Percentiles rank a stretch among this genome's conserved stretches.
Evolutionary conservation across 2,888 invertebrate species (phyloP).

Genomic region (Hartigia nigra): DNA sequence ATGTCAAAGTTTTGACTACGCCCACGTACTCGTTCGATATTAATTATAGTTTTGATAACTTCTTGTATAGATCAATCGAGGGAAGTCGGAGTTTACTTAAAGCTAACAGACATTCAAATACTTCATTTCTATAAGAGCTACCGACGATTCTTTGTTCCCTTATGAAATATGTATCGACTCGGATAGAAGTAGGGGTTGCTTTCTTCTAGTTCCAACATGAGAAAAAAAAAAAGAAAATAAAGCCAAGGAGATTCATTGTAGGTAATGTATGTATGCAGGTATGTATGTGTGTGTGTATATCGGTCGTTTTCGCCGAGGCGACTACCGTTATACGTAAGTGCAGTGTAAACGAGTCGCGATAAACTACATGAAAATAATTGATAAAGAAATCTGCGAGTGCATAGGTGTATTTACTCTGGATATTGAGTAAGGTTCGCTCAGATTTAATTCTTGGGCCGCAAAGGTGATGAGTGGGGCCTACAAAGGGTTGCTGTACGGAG

Average conservation of each 20-base stretch:
- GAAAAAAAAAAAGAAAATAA: not conserved
- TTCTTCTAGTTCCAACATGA: not conserved
- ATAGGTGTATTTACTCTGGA: not conserved
- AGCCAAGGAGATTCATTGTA: not conserved
- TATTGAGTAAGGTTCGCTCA: not conserved
- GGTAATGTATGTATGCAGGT: too few species aligned
- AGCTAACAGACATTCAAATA: not conserved
- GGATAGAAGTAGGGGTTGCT: not conserved
- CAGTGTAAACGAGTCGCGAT: not conserved
- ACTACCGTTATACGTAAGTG: not conserved
- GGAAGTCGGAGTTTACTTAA: not conserved
- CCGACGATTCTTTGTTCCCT: not conserved
- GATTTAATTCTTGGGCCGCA: not conserved
- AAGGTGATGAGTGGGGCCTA: not conserved
- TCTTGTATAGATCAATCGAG: not conserved
- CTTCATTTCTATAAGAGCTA: not conserved
- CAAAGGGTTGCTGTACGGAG: not conserved
- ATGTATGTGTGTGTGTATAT: not conserved
- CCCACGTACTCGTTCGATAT: slow-evolving; percentile 4
- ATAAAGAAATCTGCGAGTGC: not conserved
- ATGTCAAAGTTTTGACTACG: not conserved
- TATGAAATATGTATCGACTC: not conserved
- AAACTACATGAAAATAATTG: not conserved
- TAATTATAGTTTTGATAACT: slow-evolving; percentile 15
- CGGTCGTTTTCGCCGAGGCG: not conserved